phyloP scores from a whole-genome alignment of 1,140 invertebrate species.

The Uloborus diversus region DNA sequence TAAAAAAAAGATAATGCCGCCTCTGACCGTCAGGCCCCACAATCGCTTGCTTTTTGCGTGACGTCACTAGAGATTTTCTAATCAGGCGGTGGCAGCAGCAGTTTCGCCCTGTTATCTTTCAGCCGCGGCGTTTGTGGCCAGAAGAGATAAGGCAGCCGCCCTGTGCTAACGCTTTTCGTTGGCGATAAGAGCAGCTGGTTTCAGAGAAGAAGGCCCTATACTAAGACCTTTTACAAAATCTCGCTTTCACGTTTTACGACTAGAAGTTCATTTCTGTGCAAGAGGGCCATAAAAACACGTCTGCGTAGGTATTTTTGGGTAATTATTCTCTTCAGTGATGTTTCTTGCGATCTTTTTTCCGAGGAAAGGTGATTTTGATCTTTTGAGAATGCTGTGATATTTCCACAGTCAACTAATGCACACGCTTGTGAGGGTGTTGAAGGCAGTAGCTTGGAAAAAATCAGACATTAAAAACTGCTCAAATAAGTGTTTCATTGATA shows the following conservation, averaged over 20 bases:
- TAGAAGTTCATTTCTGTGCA: too few relatives aligned
- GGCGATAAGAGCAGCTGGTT: neutral
- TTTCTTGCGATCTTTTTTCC: too few relatives aligned
- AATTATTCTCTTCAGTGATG: neutral
- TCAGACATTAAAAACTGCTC: too few relatives aligned
- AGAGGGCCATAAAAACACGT: neutral
- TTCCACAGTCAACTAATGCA: too few relatives aligned
- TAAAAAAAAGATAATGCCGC: too few relatives aligned
- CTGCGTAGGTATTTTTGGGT: neutral
- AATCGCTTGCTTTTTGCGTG: conserved; percentile 10
- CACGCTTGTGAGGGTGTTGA: too few relatives aligned
- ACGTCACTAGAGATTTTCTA: conserved; percentile 28
- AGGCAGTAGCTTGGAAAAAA: too few relatives aligned
- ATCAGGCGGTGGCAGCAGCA: conserved; percentile 36
- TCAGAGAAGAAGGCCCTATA: neutral
- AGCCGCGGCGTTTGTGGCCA: conserved; percentile 16
- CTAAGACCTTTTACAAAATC: neutral
- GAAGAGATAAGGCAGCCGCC: neutral
- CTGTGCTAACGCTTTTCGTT: neutral
- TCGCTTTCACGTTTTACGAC: too few relatives aligned
- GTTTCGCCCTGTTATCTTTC: neutral
- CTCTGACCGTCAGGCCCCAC: too few relatives aligned
- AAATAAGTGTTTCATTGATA: too few relatives aligned
- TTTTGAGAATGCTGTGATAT: too few relatives aligned
- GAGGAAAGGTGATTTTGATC: too few relatives aligned